Evolutionary conservation across 92 coral and sea anemone species (phyloP), one percentile per base, ranked within the genome.

Genomic region (Pocillopora meandrina): DNA sequence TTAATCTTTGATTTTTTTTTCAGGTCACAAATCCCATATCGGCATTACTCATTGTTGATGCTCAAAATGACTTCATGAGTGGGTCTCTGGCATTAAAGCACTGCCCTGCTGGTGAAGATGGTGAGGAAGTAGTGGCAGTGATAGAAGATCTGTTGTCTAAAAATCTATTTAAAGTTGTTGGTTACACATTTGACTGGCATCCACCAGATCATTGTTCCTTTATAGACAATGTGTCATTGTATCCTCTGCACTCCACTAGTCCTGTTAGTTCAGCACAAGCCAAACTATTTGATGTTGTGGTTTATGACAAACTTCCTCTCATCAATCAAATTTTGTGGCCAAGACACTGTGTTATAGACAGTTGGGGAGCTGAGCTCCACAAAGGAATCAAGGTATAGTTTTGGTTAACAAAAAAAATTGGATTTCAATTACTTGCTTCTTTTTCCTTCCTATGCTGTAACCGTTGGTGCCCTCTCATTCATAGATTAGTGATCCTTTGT

Each of bases 291-390:
- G 98, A 96, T 68, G 80, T 90, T 34, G 96, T 96, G 19, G 81
- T 86, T 61, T 96, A 89, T 68, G 92, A 87, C 31, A 88, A 90
- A 55, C 86, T 88, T 21, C 83, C 88, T 19, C 78, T 82, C 31
- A 55, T 92, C 52, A 75, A 92, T 65, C 98, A 96, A 75, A 80
- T 75, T 20, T 74, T 96, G 49, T 96, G 98, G 98, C 98, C 98
- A 13, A 83, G 79, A n/a, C 98, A 96, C 67, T 96, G 98, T 87
- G 87, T 76, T 26, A 90, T 91, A 60, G 85, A 96, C 57, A 84
- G 90, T 65, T 94, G 98, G 98, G 98, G 98, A 16, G 93, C 98
- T 57, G 95, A 92, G 81, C 87, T 96, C 35, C 98, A 96, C 61
- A 82, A 89, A 77, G 95, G 88, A 55, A 80, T 96, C 71, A 90